Evolutionary conservation across 2,113 vertebrate genomes (phyloP), one percentile per base, ranked within the genome.

Genomic region (Hypocryptadius cinnamomeus): DNA sequence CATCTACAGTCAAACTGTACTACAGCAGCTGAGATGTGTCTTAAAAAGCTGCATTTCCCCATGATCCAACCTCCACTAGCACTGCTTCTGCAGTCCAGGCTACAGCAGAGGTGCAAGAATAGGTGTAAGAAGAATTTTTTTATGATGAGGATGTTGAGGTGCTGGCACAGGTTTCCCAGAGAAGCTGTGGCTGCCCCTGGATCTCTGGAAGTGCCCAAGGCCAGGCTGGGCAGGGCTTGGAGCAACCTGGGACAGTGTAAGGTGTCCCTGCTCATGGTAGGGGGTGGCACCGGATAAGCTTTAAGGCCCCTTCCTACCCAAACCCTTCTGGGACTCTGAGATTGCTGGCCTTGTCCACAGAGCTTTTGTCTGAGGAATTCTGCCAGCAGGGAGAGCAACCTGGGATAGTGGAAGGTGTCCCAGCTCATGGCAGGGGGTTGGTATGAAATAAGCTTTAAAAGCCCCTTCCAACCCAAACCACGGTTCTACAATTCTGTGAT

Each of bases 401-500:
- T 79, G 33, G 1, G 33, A 4, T 0, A 15, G 54, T 15, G 23
- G 22, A 19, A 66, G 17, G 3, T 23, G 51, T n/a, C 42, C 42
- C 18, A 78, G 45, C 9, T 2, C 2, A 2, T 1, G 1, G 24
- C 22, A 42, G 9, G 5, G 13, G 4, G 1, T 3, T 44, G 37
- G 15, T 16, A 21, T 39, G 8, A 4, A 25, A 23, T 4, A 28
- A 9, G 2, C 21, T 87, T 35, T 3, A 25, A 63, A 53, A 4
- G 28, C 51, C 23, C 4, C 14, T 69, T 79, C 18, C 27, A 30
- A 33, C 6, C 23, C 45, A 92, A 77, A 69, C 8, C 11, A 9
- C 2, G 0, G 35, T 53, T 72, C 40, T 31, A 8, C 25, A 33
- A 4, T 22, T 87, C 61, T 14, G 4, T 9, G 35, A 69, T 3